These are phyloP conservation scores for Murina feae DNA, from an alignment of 2,113 vertebrate genomes.

Conservation along the genomic window DNA sequence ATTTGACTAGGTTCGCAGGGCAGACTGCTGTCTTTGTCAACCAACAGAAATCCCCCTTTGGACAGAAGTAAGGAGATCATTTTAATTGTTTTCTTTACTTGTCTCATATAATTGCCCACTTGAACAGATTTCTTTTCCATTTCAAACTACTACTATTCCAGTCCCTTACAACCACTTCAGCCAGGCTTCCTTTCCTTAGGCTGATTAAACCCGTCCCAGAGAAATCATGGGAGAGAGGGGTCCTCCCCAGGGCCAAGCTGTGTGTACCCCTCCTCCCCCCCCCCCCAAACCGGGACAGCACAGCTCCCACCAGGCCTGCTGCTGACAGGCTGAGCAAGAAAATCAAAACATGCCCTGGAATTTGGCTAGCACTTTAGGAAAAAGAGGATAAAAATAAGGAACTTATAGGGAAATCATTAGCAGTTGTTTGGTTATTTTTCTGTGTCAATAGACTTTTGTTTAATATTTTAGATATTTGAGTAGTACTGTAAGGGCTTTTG, in stretches of 20 bases:
- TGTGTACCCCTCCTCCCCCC: no score
- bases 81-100: neutral
- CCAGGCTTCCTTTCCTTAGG: neutral
- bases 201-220: neutral
- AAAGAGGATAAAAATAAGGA: slow-evolving; percentile 53
- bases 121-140: neutral
- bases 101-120: neutral
- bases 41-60: neutral
- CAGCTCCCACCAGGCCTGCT: neutral
- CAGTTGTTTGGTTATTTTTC: slow-evolving; percentile 64
- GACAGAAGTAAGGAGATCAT: neutral
- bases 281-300: neutral
- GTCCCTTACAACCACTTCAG: neutral
- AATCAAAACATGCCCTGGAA: slow-evolving; percentile 31
- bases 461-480: slow-evolving; percentile 61
- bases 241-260: neutral
- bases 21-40: neutral
- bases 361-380: neutral
- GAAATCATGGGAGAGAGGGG: neutral
- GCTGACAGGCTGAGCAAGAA: neutral
- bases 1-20: neutral
- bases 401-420: slow-evolving; percentile 54
- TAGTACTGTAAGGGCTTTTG: slow-evolving; percentile 18
- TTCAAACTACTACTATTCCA: neutral
- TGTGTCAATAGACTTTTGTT: slow-evolving; percentile 64